These are phyloP conservation scores for Crossocerus cetratus DNA, from an alignment of 2,888 invertebrate species.

Conservation along the genomic window DNA sequence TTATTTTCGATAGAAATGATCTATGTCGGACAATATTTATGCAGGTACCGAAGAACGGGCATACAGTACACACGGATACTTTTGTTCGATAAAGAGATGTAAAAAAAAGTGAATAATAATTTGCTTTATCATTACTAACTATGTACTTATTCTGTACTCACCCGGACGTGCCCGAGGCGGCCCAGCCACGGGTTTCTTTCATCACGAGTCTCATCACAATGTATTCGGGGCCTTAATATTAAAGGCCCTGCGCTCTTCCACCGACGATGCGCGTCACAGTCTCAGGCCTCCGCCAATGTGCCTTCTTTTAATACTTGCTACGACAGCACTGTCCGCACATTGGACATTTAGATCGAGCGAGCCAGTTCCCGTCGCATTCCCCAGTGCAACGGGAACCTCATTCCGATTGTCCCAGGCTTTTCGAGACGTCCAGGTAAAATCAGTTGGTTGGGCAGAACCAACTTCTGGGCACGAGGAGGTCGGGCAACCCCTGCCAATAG, in stretches of 20 bases:
- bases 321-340: no score
- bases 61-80: slow-evolving; percentile 12
- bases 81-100: slow-evolving; percentile 2
- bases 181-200: no score
- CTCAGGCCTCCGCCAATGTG: no score
- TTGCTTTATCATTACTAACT: neutral
- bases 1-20: slow-evolving; percentile 48
- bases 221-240: neutral
- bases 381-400: no score
- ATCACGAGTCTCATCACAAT: neutral
- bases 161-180: no score
- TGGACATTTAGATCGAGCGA: no score
- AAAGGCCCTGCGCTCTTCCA: no score
- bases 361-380: no score
- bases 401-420: neutral
- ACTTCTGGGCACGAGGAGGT: slow-evolving; percentile 79
- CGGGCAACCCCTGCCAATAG: slow-evolving; percentile 72
- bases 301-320: no score
- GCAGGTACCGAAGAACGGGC: slow-evolving; percentile 12
- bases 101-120: slow-evolving; percentile 11
- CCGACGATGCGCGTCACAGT: no score
- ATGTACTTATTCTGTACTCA: no score
- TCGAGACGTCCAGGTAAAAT: no score
- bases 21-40: slow-evolving; percentile 45
- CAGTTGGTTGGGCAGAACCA: slow-evolving; percentile 69